Conservation (phyloP, 2,797 vertebrate species). For the Limnodromus scolopaceus region DNA sequence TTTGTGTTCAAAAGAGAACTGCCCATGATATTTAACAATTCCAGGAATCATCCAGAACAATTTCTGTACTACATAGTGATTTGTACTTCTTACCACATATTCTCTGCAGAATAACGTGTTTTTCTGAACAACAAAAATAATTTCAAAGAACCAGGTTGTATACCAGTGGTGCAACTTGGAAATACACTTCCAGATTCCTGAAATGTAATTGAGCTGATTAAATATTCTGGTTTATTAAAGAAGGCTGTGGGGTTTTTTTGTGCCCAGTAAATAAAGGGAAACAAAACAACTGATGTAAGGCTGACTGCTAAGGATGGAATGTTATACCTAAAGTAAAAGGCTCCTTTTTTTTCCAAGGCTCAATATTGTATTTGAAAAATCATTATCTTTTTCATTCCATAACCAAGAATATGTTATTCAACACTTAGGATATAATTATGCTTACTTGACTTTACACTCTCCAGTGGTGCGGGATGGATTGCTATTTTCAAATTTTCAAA, state of each 20-base stretch:
- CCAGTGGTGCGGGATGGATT: rapidly evolving
- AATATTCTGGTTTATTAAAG: not conserved
- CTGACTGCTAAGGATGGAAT: not conserved
- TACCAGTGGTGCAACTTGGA: not conserved
- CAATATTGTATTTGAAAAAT: not conserved
- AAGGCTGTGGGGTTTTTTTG: not conserved
- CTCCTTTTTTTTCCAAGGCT: not conserved
- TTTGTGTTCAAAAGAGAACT: not conserved
- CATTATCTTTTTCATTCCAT: not conserved
- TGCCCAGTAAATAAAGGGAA: not conserved
- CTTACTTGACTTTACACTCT: not conserved
- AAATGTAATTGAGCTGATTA: not conserved
- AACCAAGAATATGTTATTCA: not conserved
- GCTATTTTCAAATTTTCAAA: not conserved
- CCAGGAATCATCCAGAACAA: not conserved
- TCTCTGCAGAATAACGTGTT: not conserved
- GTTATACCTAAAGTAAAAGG: not conserved
- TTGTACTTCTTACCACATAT: not conserved
- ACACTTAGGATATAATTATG: not conserved
- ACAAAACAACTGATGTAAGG: not conserved
- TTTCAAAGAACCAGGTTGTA: not conserved
- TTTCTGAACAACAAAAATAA: not conserved
- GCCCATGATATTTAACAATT: not conserved
- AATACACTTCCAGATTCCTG: not conserved
- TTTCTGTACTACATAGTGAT: not conserved